These are phyloP conservation scores for Reticulitermes speratus DNA, from an alignment of 1,140 invertebrate genomes.

Conservation along the genomic window DNA sequence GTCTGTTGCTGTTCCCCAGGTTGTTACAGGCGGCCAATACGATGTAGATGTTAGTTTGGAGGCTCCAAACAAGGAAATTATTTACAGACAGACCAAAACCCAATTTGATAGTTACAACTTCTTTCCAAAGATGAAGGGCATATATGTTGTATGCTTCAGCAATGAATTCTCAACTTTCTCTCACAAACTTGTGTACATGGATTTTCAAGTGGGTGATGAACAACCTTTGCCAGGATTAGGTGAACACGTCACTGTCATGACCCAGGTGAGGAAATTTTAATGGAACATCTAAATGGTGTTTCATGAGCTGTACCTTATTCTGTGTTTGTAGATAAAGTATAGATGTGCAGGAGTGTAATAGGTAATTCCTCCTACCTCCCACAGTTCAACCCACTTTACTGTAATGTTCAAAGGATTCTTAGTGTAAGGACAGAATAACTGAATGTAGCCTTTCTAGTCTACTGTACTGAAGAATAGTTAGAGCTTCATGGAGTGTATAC, in stretches of 20 bases:
- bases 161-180: conserved; percentile 99
- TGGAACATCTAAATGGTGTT: no score
- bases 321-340: no score
- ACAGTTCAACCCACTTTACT: no score
- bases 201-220: conserved; percentile 95
- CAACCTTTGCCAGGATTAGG: conserved; percentile 78
- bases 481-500: no score
- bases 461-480: no score
- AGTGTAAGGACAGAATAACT: no score
- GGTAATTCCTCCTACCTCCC: no score
- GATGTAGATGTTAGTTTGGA: conserved; percentile 95
- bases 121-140: conserved; percentile 69
- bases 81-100: conserved; percentile 91
- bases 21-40: conserved; percentile 98
- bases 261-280: conserved; percentile 68
- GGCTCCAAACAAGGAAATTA: conserved; percentile 82
- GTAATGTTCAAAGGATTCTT: no score
- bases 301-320: no score
- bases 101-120: conserved; percentile 94
- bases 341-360: no score
- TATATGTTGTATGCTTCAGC: conserved; percentile 93
- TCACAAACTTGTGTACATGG: conserved; percentile 99
- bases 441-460: no score
- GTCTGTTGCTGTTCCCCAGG: conserved; percentile 58
- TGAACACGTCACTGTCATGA: conserved; percentile 91